Base-by-base conservation (phyloP, 2,888 invertebrate species). In the Lycophotia porphyrea region DNA sequence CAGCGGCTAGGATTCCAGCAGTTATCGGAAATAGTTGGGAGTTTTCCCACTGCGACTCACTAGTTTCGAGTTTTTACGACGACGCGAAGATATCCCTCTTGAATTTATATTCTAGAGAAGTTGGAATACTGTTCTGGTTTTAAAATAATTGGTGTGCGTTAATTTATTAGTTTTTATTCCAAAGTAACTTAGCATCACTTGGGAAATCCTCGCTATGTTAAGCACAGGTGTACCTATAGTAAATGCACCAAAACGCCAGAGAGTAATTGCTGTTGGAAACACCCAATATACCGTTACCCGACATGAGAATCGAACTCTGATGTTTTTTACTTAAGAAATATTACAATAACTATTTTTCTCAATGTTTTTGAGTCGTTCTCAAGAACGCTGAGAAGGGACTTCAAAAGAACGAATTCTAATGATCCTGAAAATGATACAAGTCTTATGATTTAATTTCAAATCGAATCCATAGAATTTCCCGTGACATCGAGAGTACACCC, bases 21-120 rank as follows among this genome's bases (percentile, higher is more conserved):
- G 77, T 78, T 82, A 84, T 74, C 75, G 80, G 77, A 80, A 79
- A 81, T 86, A 84, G 76, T 86, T 74, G 52, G 52, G 80, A 69
- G 72, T 78, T 80, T 77, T 86, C 79, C 86, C 88, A 71, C 42
- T 31, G 78, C 81, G 74, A 61, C 67, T 78, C 72, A 74, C 78
- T 82, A 84, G 72, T 61, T 76, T 49, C 71, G 31, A 74, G 71
- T 74, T 82, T 82, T 70, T 73, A 52, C 52, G 42, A 74, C 60
- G 34, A 39, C 55, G 4, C 66, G 58, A 55, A 27, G 31, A 64
- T 27, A 76, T 76, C 60, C 47, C 34, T 58, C 18, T 44, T 60
- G 34, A 39, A 72, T 67, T 61, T 44, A 49, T 78, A 21, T 36
- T 42, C 60, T 49, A 42, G 18, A 49, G n/a, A 71, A 18, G 2